Base-by-base conservation (phyloP, 2,888 invertebrate genomes). In the Heliconius aoede region DNA sequence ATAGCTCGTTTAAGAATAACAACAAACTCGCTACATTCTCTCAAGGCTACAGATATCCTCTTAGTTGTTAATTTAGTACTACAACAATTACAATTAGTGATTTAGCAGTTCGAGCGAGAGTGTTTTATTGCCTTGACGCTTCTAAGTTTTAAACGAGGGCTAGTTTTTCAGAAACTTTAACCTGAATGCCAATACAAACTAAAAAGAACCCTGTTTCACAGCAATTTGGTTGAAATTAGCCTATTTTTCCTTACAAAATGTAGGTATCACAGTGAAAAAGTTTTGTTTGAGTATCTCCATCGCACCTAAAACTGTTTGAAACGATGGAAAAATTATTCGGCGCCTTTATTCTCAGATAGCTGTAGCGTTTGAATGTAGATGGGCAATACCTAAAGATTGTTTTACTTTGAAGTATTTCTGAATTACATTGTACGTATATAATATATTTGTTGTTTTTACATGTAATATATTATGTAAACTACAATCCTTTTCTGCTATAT, bases 291-390 rank as follows among this genome's bases (percentile, higher is more conserved):
- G 86, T 86, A 89, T 87, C 86, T 89, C 89, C 88, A 88, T 89
- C 88, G 86, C 85, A 84, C 86, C 86, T 86, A 85, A 67, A 74
- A 74, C 58, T 67, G 87, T 86, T 86, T 86, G 84, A 74, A 83
- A 84, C 85, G 89, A 89, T 90, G 89, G 88, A 88, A 89, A 87
- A 89, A 89, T 89, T 89, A 89, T 90, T 88, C 81, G 78, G 76
- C 77, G 73, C 77, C 78, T 80, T 81, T 81, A 78, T 81, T 79
- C 67, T 73, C 32, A 55, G 28, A 73, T 80, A 74, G 67, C 73
- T 76, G 74, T 67, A 68, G 74, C 64, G 30, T 72, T 73, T 69
- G 78, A 78, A 79, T 79, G 79, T 78, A 74, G 74, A 80, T 80
- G 74, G 69, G 69, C 60, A 76, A 62, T 69, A 77, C 69, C 65